Conservation (phyloP, 2,797 vertebrate species). For the Neoniphon sammara region DNA sequence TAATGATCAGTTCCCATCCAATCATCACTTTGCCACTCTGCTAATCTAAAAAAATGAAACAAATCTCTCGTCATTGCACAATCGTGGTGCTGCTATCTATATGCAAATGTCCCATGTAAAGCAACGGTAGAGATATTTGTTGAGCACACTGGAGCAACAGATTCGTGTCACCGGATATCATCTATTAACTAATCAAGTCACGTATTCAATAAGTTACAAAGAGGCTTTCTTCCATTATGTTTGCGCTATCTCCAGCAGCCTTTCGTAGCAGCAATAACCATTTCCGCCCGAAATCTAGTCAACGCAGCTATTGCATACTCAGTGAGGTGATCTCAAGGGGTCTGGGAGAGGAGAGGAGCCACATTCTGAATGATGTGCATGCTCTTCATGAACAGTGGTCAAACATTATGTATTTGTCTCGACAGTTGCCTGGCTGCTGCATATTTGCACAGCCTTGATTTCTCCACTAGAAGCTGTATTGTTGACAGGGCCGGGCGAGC, state of each 20-base stretch:
- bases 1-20: conserved; percentile 65
- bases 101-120: conserved; percentile 67
- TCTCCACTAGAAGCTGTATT: not conserved
- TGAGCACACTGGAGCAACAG: conserved; percentile 20
- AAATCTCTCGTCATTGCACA: conserved; percentile 36
- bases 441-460: conserved; percentile 14
- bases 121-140: conserved; percentile 26
- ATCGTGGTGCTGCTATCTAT: conserved; percentile 71
- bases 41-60: conserved; percentile 48
- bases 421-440: conserved; percentile 15
- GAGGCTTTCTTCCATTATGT: conserved; percentile 4
- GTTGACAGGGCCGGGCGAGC: not conserved
- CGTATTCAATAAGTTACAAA: conserved; percentile 38
- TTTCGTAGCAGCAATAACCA: conserved; percentile 19
- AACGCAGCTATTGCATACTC: not conserved
- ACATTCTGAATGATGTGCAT: not conserved
- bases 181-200: conserved; percentile 27
- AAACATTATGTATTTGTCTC: not conserved
- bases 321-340: not conserved
- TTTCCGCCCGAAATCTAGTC: conserved; percentile 17
- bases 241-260: conserved; percentile 32
- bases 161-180: conserved; percentile 10
- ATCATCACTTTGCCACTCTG: conserved; percentile 54
- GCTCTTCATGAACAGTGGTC: not conserved
- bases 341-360: not conserved